Conservation (phyloP, 2,888 invertebrate genomes). For the Ochropleura plecta region DNA sequence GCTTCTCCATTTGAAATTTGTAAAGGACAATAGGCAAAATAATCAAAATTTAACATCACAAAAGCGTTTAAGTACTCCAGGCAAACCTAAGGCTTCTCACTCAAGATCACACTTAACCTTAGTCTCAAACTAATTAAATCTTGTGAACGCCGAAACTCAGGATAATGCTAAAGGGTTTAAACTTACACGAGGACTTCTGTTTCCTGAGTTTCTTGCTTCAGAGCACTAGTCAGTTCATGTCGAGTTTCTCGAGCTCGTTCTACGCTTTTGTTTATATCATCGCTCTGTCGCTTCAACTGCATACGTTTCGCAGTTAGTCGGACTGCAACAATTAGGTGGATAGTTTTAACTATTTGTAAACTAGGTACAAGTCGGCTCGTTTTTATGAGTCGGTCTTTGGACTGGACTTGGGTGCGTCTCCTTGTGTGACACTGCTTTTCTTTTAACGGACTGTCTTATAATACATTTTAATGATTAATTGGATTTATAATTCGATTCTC, state of each 20-base stretch:
- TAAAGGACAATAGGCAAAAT: not conserved
- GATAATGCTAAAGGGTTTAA: not conserved
- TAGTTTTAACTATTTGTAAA: not conserved
- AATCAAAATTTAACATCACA: not conserved
- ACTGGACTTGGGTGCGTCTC: not conserved
- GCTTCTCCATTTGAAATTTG: not conserved
- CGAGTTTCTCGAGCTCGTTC: conserved; percentile 68
- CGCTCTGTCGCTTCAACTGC: conserved; percentile 78
- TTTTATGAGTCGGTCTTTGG: not conserved
- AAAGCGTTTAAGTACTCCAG: not conserved
- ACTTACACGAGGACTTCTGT: conserved; percentile 72
- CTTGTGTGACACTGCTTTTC: not conserved
- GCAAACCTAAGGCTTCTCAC: not conserved
- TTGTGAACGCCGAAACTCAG: not conserved
- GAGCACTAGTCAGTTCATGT: conserved; percentile 64
- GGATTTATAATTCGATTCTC: not conserved
- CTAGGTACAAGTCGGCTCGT: not conserved
- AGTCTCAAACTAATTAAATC: conserved; percentile 11
- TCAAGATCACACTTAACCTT: not conserved
- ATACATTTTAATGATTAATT: not conserved
- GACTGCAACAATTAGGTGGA: conserved; percentile 69
- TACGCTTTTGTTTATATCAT: conserved; percentile 72
- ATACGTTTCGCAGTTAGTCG: conserved; percentile 79
- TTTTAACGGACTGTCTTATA: not conserved
- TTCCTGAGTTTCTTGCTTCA: conserved; percentile 71